These are phyloP conservation scores for Phortica variegata DNA, from an alignment of 1,140 invertebrate species.

Conservation along the genomic window DNA sequence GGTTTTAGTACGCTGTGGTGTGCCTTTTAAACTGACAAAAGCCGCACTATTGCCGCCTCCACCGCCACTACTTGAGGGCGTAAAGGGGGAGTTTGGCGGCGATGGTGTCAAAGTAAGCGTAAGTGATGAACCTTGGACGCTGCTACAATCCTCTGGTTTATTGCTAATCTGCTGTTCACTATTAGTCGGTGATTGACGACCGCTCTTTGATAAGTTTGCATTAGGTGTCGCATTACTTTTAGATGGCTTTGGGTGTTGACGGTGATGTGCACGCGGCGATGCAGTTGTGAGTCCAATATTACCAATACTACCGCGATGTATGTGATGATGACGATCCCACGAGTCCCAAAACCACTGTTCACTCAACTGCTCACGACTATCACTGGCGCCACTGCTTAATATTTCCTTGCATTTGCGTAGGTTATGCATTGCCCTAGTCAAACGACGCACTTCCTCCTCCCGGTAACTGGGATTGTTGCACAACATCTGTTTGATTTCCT, in stretches of 20 bases:
- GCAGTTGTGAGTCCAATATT: constrained; percentile 33
- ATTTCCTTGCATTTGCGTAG: constrained; percentile 62
- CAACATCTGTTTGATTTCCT: constrained; percentile 75
- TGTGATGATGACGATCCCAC: constrained; percentile 68
- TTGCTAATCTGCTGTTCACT: constrained; percentile 9
- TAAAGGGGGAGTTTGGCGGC: constrained; percentile 52
- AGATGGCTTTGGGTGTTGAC: constrained; percentile 18
- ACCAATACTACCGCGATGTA: constrained; percentile 42
- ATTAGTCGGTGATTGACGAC: constrained; percentile 24
- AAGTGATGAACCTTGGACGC: constrained; percentile 30
- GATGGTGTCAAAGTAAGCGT: constrained; percentile 51
- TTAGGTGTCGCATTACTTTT: background rate
- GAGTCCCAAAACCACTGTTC: constrained; percentile 88
- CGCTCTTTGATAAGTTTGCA: constrained; percentile 8
- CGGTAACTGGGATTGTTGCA: constrained; percentile 66
- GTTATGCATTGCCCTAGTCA: constrained; percentile 81
- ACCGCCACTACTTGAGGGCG: constrained; percentile 12
- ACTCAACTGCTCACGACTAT: constrained; percentile 48
- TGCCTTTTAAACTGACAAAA: constrained; percentile 36
- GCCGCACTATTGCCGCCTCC: constrained; percentile 56
- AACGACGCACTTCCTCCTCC: constrained; percentile 79
- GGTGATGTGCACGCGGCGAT: constrained; percentile 42
- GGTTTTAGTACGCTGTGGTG: constrained; percentile 32
- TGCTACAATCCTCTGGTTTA: constrained; percentile 23
- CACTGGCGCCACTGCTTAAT: constrained; percentile 12